phyloP scores from a whole-genome alignment of 2,888 invertebrate species.

The Drymonia ruficornis region DNA sequence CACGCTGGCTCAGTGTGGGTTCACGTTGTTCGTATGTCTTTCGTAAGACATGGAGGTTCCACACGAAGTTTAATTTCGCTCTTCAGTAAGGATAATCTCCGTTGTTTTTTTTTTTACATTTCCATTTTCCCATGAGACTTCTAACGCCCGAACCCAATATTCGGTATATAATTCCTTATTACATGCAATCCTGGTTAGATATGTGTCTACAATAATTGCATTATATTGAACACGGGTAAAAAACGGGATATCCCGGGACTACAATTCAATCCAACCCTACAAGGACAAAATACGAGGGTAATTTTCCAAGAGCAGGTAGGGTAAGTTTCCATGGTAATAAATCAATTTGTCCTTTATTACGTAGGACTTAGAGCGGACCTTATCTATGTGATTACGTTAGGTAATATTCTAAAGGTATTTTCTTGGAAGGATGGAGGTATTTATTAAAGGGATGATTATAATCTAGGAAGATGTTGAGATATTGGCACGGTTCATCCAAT shows the following conservation, averaged over 20 bases:
- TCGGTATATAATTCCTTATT: no score
- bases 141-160: no score
- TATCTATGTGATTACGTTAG: conserved; percentile 1
- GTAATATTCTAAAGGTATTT: background rate
- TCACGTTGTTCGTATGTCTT: no score
- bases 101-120: no score
- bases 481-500: background rate
- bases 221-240: background rate
- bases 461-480: background rate
- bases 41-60: no score
- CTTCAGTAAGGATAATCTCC: no score
- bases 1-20: no score
- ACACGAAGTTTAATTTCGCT: no score
- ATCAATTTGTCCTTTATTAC: conserved; percentile 31
- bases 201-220: background rate
- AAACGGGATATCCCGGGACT: no score
- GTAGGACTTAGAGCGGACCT: conserved; percentile 7
- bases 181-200: background rate
- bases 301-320: conserved; percentile 21
- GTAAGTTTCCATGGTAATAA: conserved; percentile 26
- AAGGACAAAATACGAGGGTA: conserved; percentile 19
- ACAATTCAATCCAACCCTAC: conserved; percentile 10
- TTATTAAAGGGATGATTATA: background rate
- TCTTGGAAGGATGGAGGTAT: background rate
- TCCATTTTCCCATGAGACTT: no score